Percentiles rank a stretch among this genome's conserved stretches.
Conservation (phyloP, 2,797 vertebrate genomes). For the Neopelma chrysocephalum region DNA sequence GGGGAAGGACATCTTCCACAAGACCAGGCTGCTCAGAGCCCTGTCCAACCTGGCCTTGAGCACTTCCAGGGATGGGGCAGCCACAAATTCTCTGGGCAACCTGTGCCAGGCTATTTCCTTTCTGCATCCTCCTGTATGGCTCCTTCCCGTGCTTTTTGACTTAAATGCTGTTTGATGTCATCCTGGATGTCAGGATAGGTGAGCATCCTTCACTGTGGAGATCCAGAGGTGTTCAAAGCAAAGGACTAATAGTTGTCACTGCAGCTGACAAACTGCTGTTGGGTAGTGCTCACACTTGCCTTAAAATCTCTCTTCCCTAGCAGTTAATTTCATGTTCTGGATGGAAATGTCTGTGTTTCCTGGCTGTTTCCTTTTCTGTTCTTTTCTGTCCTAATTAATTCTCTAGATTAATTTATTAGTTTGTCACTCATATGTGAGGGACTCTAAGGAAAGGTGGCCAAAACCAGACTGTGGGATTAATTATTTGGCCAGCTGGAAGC, state of each 20-base stretch:
- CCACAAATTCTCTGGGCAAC: background rate
- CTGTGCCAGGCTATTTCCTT: background rate
- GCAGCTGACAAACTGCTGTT: background rate
- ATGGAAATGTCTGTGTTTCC: background rate
- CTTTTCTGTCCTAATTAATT: background rate
- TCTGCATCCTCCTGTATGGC: background rate
- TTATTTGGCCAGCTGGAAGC: background rate
- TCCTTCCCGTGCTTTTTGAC: background rate
- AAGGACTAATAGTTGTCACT: background rate
- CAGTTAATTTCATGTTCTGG: background rate
- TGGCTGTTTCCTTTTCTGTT: background rate
- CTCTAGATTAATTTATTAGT: background rate
- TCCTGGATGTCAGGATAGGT: background rate
- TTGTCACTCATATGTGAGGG: background rate
- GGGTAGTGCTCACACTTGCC: background rate
- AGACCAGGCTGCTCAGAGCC: background rate
- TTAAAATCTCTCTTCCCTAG: background rate
- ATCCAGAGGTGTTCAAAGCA: background rate
- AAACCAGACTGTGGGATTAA: background rate
- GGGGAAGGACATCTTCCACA: background rate
- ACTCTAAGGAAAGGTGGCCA: background rate
- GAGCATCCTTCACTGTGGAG: background rate
- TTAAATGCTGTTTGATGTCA: background rate
- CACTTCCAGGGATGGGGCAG: background rate
- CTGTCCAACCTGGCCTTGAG: background rate